Evolutionary conservation across 2,113 vertebrate species (phyloP).

Genomic region (Hyla sarda): DNA sequence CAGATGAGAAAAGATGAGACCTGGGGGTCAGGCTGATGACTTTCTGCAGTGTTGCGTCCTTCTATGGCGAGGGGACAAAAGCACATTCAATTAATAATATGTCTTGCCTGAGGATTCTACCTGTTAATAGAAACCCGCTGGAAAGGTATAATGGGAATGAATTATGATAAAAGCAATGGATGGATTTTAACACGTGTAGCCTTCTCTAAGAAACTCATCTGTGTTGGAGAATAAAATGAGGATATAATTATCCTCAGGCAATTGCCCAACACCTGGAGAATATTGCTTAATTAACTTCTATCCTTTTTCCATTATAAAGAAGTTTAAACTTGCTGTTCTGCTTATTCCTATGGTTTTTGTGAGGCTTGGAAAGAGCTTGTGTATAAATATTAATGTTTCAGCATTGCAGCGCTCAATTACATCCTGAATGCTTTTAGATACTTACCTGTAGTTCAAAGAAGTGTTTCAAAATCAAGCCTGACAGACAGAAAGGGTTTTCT

Average conservation of each 20-base stretch:
- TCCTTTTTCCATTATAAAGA: slow-evolving; percentile 57
- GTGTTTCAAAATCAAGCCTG: slow-evolving; percentile 36
- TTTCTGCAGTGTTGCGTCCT: slow-evolving; percentile 26
- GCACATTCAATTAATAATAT: slow-evolving; percentile 54
- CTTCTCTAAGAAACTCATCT: slow-evolving; percentile 58
- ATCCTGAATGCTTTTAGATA: slow-evolving; percentile 56
- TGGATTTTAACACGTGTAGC: slow-evolving; percentile 33
- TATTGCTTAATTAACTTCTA: slow-evolving; percentile 60
- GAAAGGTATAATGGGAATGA: slow-evolving; percentile 55
- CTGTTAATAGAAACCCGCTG: slow-evolving; percentile 49
- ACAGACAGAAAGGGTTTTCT: not conserved
- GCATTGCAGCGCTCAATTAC: slow-evolving; percentile 57
- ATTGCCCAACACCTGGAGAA: slow-evolving; percentile 59
- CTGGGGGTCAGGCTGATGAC: slow-evolving; percentile 26
- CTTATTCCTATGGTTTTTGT: slow-evolving; percentile 55
- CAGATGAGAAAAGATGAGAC: slow-evolving; percentile 39
- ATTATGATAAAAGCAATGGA: slow-evolving; percentile 55
- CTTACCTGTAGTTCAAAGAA: slow-evolving; percentile 47
- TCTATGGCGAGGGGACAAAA: slow-evolving; percentile 46
- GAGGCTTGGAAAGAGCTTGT: slow-evolving; percentile 50
- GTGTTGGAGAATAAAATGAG: slow-evolving; percentile 55
- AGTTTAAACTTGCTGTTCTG: slow-evolving; percentile 55
- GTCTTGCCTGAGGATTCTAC: slow-evolving; percentile 49
- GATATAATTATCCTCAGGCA: slow-evolving; percentile 58
- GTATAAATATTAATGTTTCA: slow-evolving; percentile 60